Base-by-base conservation (phyloP, 1,140 invertebrate genomes). In the Physella acuta region DNA sequence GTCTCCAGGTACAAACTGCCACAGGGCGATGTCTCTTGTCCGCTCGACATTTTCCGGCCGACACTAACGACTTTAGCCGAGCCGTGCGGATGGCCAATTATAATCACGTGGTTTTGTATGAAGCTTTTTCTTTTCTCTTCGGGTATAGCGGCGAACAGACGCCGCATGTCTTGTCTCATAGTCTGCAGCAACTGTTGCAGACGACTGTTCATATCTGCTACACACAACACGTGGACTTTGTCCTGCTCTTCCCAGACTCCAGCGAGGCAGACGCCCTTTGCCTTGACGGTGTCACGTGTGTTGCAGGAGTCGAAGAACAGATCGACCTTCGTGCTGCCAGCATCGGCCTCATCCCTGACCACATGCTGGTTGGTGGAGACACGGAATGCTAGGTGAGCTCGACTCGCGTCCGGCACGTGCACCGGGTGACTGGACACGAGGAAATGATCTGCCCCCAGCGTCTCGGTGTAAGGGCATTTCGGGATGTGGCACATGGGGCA, bases 331-430 rank as follows among this genome's bases (percentile, higher is more conserved):
- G 53, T 28, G 53, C 31, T 24, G 11, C n/a, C 31, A 2, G 53
- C 53, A 28, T 55, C 53, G 5, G 28, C 53, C 17, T 4, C 2
- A 28, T 55, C 53, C 31, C 53, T 28, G 5, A 55, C 53, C 53
- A 55, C 53, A 55, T 55, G 53, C 31, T 55, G 53, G 26, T 55
- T 55, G 20, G 26, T 55, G 24, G 53, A 55, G 2, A 55, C 53
- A 55, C 53, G 53, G 26, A 55, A 55, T 17, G 53, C 53, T 30
- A 55, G 53, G 24, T 55, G 53, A 28, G 53, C 53, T 28, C 53
- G 28, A 8, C 3, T 17, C 53, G 1, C 26, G 3, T 55, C n/a
- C 4, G 53, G 3, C 2, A 55, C 26, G 31, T 5, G 14, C 31
- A 30, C 3, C 17, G 5, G 4, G 31, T 4, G 17, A 17, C 17